Evolutionary conservation across 2,797 vertebrate genomes (phyloP).

Genomic region (Melopsittacus undulatus): DNA sequence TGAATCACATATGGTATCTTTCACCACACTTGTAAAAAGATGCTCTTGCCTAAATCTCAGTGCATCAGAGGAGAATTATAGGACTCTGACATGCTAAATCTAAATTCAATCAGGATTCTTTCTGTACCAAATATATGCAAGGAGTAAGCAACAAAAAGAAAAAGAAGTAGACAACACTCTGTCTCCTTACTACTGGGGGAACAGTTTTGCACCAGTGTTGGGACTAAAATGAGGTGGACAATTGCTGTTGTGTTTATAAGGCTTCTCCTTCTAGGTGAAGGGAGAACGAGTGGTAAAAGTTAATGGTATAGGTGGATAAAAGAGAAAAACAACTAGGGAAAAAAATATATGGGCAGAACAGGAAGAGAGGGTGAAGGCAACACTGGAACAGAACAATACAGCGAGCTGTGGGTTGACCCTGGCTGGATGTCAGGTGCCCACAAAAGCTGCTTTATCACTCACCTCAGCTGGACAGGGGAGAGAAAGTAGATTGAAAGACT

Average conservation of each 20-base stretch:
- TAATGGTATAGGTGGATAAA: neutral
- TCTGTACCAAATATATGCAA: neutral
- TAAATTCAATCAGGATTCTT: neutral
- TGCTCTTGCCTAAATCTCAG: neutral
- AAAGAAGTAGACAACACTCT: neutral
- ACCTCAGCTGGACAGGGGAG: neutral
- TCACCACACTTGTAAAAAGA: neutral
- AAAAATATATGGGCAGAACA: neutral
- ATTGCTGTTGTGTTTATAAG: neutral
- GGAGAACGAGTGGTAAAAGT: neutral
- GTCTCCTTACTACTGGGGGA: neutral
- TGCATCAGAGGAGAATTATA: neutral
- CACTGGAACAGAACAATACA: neutral
- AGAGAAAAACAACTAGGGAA: neutral
- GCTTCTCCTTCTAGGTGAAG: neutral
- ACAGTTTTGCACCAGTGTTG: rapidly evolving
- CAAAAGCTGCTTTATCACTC: neutral
- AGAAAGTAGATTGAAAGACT: neutral
- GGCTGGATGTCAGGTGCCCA: neutral
- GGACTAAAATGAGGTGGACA: neutral
- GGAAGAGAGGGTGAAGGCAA: neutral
- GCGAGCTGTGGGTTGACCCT: neutral
- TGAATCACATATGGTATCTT: neutral
- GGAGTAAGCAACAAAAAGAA: neutral
- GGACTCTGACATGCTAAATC: neutral